Conservation (phyloP, 2,113 vertebrate genomes). For the Mastomys coucha region DNA sequence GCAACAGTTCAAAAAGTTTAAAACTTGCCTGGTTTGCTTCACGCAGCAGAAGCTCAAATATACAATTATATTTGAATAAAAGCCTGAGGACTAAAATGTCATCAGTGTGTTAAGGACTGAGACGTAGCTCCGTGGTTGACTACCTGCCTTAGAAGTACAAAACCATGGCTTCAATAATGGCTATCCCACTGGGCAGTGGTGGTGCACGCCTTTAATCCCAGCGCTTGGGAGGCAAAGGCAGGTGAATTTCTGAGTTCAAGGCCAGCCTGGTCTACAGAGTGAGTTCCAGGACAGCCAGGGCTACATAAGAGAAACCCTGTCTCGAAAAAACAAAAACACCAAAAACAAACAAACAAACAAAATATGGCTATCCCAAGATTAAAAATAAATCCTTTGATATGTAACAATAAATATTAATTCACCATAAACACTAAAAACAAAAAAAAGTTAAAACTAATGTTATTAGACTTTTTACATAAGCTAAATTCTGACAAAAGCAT, state of each 20-base stretch:
- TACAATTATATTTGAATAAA: neutral
- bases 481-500: slow-evolving; percentile 12
- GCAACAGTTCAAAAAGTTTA: slow-evolving; percentile 45
- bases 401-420: slow-evolving; percentile 57
- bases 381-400: slow-evolving; percentile 44
- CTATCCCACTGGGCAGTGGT: neutral
- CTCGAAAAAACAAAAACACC: too few species aligned
- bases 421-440: slow-evolving; percentile 7
- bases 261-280: too few species aligned
- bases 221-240: too few species aligned
- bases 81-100: slow-evolving; percentile 28
- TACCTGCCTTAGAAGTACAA: neutral
- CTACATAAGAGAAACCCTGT: too few species aligned
- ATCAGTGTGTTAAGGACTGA: slow-evolving; percentile 22
- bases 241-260: too few species aligned
- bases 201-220: too few species aligned
- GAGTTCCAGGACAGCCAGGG: too few species aligned
- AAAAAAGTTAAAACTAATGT: neutral
- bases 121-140: neutral
- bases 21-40: neutral
- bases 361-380: neutral
- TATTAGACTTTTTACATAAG: neutral
- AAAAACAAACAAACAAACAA: too few species aligned
- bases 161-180: neutral
- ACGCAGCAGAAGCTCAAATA: slow-evolving; percentile 31